Evolutionary conservation across 1,140 invertebrate species (phyloP).

Genomic region (Vanessa tameamea): DNA sequence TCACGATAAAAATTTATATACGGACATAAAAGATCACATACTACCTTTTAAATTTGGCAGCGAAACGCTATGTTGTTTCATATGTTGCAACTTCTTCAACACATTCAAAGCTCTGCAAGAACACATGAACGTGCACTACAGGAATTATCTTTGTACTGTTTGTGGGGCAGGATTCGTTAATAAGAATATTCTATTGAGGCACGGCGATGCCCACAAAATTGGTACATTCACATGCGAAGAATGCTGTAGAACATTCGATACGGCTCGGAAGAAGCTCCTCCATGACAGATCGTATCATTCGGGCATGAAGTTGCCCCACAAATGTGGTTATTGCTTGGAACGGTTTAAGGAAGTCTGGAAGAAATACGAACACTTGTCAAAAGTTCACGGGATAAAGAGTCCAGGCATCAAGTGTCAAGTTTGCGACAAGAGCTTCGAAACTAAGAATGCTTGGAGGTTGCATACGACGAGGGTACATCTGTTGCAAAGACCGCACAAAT

Average conservation of each 20-base stretch:
- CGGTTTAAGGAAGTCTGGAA: constrained; percentile 55
- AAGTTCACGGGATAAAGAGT: constrained; percentile 57
- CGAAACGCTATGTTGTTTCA: constrained; percentile 44
- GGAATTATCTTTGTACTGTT: constrained; percentile 51
- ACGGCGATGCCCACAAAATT: constrained; percentile 50
- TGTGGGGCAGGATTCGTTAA: constrained; percentile 64
- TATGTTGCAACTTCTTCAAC: constrained; percentile 52
- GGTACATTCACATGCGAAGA: constrained; percentile 42
- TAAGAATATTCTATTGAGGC: constrained; percentile 50
- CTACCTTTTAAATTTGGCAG: constrained; percentile 55
- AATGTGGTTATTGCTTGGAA: constrained; percentile 51
- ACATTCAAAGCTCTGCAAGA: constrained; percentile 51
- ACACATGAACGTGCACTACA: constrained; percentile 58
- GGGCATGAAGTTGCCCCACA: constrained; percentile 43
- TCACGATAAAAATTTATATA: constrained; percentile 46
- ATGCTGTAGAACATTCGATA: constrained; percentile 45
- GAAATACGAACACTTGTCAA: constrained; percentile 50
- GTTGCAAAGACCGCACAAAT: constrained; percentile 61
- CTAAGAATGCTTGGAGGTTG: constrained; percentile 46
- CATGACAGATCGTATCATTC: constrained; percentile 43
- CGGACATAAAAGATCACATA: constrained; percentile 52
- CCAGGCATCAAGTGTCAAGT: constrained; percentile 58
- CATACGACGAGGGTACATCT: constrained; percentile 67
- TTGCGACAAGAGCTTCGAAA: constrained; percentile 63
- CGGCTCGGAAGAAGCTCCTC: constrained; percentile 43